phyloP scores from a whole-genome alignment of 1,140 invertebrate species.

The Meloidogyne floridensis region DNA sequence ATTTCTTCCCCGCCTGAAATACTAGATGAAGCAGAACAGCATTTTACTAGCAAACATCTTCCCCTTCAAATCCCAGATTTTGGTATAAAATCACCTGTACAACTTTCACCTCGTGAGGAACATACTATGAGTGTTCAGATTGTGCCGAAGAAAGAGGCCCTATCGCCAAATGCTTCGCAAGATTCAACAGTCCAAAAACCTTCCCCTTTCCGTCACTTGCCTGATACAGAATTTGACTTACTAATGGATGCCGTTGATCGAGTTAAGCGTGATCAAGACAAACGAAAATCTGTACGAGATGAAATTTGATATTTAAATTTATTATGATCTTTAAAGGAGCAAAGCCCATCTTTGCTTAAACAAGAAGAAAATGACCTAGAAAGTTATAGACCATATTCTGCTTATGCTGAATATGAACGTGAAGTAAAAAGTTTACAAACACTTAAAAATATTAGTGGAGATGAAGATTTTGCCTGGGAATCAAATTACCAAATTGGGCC shows the following conservation, averaged over 20 bases:
- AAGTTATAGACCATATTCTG: slow-evolving; percentile 60
- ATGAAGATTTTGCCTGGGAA: slow-evolving; percentile 64
- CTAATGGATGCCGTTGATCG: slow-evolving; percentile 59
- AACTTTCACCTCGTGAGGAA: slow-evolving; percentile 51
- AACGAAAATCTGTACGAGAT: not conserved
- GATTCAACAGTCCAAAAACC: slow-evolving; percentile 7
- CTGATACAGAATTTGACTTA: slow-evolving; percentile 58
- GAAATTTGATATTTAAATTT: not conserved
- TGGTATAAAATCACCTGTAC: slow-evolving; percentile 20
- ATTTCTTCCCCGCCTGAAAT: slow-evolving; percentile 47
- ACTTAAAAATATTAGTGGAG: slow-evolving; percentile 8
- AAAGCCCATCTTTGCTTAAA: not conserved
- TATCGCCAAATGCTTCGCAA: not conserved
- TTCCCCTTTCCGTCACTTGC: slow-evolving; percentile 25
- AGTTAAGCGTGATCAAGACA: slow-evolving; percentile 45
- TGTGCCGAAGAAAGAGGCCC: not conserved
- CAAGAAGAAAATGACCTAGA: slow-evolving; percentile 44
- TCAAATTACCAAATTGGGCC: slow-evolving; percentile 79
- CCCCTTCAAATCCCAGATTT: slow-evolving; percentile 58
- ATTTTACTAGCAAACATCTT: slow-evolving; percentile 16
- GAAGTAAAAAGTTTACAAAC: slow-evolving; percentile 14
- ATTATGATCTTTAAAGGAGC: not conserved
- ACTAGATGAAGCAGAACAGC: slow-evolving; percentile 47
- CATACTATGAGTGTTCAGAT: slow-evolving; percentile 59
- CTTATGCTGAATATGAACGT: slow-evolving; percentile 20